Conservation (phyloP, 35 echinoderm and acorn worm genomes). For the Nesometra sesokonis region DNA sequence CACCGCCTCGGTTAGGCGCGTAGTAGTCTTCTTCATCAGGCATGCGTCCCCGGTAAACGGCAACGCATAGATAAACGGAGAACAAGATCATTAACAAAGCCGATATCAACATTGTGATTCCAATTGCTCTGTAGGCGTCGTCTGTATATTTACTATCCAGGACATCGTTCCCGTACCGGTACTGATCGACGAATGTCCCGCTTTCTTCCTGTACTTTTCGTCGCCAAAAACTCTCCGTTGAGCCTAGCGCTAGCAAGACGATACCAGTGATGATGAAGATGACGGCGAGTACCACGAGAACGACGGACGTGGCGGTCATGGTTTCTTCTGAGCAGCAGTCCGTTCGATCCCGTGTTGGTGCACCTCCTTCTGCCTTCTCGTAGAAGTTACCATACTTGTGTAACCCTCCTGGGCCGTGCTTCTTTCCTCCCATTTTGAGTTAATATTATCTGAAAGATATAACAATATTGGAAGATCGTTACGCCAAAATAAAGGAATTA, state of each 20-base stretch:
- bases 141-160: neutral
- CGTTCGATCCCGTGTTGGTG: neutral
- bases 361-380: neutral
- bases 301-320: neutral
- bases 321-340: neutral
- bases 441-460: too few species aligned
- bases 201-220: neutral
- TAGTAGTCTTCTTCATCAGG: neutral
- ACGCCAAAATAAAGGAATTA: too few species aligned
- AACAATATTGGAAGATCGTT: too few species aligned
- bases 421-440: neutral
- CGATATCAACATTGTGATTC: neutral
- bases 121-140: neutral
- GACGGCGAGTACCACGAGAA: neutral
- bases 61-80: neutral
- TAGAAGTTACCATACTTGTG: neutral
- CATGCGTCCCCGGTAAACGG: neutral
- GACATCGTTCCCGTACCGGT: neutral
- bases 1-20: neutral
- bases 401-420: neutral
- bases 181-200: neutral
- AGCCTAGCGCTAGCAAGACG: neutral
- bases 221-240: neutral
- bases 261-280: neutral
- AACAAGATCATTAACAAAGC: neutral